Evolutionary conservation across 2,113 vertebrate genomes (phyloP).

Genomic region (Neotoma lepida): DNA sequence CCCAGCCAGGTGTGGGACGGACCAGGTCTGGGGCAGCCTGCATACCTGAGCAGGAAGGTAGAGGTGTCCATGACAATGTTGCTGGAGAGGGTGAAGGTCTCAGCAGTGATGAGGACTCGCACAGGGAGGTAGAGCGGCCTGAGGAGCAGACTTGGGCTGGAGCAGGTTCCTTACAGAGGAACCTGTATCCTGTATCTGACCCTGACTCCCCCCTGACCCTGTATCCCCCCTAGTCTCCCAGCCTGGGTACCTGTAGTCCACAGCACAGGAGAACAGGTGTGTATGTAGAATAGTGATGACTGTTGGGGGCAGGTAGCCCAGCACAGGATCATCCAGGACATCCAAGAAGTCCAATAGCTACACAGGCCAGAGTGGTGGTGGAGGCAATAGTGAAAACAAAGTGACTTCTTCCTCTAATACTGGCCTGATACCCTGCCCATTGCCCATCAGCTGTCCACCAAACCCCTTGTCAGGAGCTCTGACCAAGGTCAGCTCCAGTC

Average conservation of each 20-base stretch:
- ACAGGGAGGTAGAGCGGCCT: slow-evolving; percentile 94
- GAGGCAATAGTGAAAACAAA: not conserved
- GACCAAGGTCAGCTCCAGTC: not conserved
- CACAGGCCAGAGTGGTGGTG: not conserved
- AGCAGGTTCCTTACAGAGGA: not conserved
- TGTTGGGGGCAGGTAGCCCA: slow-evolving; percentile 92
- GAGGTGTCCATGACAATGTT: slow-evolving; percentile 95
- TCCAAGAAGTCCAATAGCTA: slow-evolving; percentile 94
- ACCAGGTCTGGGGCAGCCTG: not conserved
- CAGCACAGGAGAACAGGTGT: slow-evolving; percentile 91
- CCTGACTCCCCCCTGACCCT: too few species aligned
- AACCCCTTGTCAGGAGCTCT: not conserved
- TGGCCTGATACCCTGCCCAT: not conserved
- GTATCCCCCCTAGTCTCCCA: fast-evolving
- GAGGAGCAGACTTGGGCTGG: not conserved
- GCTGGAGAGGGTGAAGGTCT: slow-evolving; percentile 94
- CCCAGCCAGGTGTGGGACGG: not conserved
- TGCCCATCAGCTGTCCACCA: not conserved
- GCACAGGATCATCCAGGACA: slow-evolving; percentile 92
- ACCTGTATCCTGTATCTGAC: too few species aligned
- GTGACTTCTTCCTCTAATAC: not conserved
- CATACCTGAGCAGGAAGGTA: slow-evolving; percentile 93
- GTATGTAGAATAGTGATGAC: slow-evolving; percentile 94
- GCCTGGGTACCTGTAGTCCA: slow-evolving; percentile 91
- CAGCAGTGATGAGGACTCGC: slow-evolving; percentile 90